Evolutionary conservation across 1,140 invertebrate species (phyloP).

Genomic region (Zaprionus capensis): DNA sequence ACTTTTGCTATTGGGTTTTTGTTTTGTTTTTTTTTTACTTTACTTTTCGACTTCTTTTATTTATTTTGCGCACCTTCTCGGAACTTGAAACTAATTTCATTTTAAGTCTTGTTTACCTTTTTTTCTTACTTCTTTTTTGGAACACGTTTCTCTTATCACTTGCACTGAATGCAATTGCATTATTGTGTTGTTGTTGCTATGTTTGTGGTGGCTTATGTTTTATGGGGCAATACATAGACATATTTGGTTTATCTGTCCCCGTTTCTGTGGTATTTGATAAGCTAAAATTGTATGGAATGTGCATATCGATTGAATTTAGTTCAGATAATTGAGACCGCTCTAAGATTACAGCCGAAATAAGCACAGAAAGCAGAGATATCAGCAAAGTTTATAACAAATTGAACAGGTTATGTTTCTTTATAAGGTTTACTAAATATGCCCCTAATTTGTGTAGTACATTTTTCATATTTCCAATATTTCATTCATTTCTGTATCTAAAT

Average conservation of each 20-base stretch:
- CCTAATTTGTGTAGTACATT: background rate
- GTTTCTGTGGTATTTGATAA: conserved; percentile 51
- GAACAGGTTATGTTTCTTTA: no score
- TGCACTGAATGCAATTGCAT: conserved; percentile 69
- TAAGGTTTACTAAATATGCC: background rate
- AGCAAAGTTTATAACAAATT: background rate
- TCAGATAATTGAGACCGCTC: conserved; percentile 6
- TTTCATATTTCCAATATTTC: background rate
- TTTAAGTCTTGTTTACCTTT: conserved; percentile 36
- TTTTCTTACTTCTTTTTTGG: background rate
- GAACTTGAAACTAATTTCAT: conserved; percentile 18
- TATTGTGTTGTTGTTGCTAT: conserved; percentile 28
- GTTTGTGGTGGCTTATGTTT: conserved; percentile 31
- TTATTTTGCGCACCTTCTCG: conserved; percentile 47
- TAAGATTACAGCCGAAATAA: conserved; percentile 36
- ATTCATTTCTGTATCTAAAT: background rate
- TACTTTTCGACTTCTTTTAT: conserved; percentile 47
- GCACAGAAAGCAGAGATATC: conserved; percentile 21
- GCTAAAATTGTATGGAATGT: conserved; percentile 42
- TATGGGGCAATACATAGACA: conserved; percentile 40
- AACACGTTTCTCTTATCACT: conserved; percentile 43
- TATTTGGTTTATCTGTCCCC: conserved; percentile 50
- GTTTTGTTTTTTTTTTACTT: conserved; percentile 42
- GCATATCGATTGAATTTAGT: conserved; percentile 41
- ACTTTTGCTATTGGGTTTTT: conserved; percentile 2